These are phyloP conservation scores for Rana temporaria DNA, from an alignment of 2,113 vertebrate genomes.

Conservation along the genomic window DNA sequence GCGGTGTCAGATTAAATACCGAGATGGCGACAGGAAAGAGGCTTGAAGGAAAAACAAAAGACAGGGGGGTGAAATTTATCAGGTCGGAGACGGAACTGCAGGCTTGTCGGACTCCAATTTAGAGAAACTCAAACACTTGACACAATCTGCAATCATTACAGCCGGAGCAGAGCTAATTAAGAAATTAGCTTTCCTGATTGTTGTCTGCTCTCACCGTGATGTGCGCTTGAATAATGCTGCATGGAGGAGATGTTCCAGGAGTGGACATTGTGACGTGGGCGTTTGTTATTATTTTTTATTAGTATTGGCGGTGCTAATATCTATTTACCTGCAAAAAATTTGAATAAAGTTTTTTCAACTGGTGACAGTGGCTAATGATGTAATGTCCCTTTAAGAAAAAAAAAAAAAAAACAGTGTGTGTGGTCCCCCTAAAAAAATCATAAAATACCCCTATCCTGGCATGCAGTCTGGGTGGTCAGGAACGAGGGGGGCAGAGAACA, in stretches of 20 bases:
- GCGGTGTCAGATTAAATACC: conserved; percentile 98
- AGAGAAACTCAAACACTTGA: conserved; percentile 94
- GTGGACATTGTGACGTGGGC: conserved; percentile 79
- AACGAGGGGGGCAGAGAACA: no score
- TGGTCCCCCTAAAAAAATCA: no score
- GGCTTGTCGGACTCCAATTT: conserved; percentile 96
- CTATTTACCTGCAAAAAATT: neutral
- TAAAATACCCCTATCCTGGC: no score
- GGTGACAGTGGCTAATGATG: neutral
- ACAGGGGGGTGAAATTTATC: conserved; percentile 92
- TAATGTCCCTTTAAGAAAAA: no score
- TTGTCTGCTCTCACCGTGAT: conserved; percentile 85
- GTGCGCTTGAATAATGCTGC: conserved; percentile 87
- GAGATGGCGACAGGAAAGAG: conserved; percentile 99
- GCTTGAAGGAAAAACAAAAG: conserved; percentile 96
- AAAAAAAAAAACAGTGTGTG: no score
- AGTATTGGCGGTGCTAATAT: neutral
- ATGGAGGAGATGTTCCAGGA: conserved; percentile 82
- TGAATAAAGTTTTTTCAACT: no score
- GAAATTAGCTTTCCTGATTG: conserved; percentile 92
- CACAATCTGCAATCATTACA: conserved; percentile 91
- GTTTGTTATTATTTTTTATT: conserved; percentile 65
- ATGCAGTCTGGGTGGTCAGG: no score
- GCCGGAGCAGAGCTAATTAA: conserved; percentile 93
- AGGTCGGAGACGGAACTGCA: conserved; percentile 92